Percentiles rank a stretch among this genome's conserved stretches.
Evolutionary conservation across 2,888 invertebrate species (phyloP).

Genomic region (Chesias legatella): DNA sequence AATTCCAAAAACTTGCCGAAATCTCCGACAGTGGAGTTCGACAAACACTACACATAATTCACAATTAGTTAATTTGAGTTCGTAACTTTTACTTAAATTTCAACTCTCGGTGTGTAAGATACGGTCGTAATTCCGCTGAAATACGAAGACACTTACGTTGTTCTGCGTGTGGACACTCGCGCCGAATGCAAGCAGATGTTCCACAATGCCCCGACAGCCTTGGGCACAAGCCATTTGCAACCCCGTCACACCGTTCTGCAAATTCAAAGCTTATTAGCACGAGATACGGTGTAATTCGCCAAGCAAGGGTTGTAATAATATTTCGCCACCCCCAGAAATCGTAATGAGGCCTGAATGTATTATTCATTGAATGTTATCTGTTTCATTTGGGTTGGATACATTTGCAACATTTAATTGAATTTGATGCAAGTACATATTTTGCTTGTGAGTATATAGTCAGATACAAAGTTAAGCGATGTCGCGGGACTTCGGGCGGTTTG

Average conservation of each 20-base stretch:
- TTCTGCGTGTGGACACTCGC: constrained; percentile 84
- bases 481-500: too few species aligned
- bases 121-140: neutral
- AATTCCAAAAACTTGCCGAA: too few species aligned
- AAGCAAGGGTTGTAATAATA: constrained; percentile 12
- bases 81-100: neutral
- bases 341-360: constrained; percentile 32
- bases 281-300: constrained; percentile 3
- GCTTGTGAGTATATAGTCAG: too few species aligned
- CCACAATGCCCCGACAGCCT: constrained; percentile 85
- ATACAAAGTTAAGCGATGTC: too few species aligned
- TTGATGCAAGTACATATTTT: too few species aligned
- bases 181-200: constrained; percentile 82
- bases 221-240: constrained; percentile 86
- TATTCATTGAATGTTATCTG: constrained; percentile 30
- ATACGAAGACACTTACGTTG: constrained; percentile 72
- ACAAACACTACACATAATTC: too few species aligned
- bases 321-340: constrained; percentile 11
- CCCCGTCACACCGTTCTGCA: constrained; percentile 84
- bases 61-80: neutral
- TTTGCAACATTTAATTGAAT: constrained; percentile 15
- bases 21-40: too few species aligned
- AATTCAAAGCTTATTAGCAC: constrained; percentile 10
- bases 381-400: constrained; percentile 19
- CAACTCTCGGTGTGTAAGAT: neutral